Conservation (phyloP, 2,113 vertebrate species). For the Eolophus roseicapilla region DNA sequence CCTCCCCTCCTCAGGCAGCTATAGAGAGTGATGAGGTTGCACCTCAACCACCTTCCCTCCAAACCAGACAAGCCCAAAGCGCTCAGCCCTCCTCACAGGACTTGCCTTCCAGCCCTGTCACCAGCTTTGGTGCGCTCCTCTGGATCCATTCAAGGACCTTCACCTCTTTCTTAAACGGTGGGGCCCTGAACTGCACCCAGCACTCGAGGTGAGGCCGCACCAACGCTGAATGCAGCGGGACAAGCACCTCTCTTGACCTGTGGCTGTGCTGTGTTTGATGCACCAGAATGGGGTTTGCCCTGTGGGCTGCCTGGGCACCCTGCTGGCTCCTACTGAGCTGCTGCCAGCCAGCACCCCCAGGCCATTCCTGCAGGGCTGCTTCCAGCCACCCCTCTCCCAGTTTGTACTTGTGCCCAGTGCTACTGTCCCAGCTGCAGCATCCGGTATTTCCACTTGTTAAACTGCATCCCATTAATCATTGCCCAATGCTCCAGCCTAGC, state of each 20-base stretch:
- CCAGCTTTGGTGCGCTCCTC: not conserved
- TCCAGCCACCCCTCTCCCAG: not conserved
- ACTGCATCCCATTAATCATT: not conserved
- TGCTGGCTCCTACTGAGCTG: not conserved
- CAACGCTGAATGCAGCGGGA: rapidly evolving
- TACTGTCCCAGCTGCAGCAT: not conserved
- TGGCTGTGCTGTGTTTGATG: not conserved
- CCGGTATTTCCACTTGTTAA: not conserved
- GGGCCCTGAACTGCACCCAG: not conserved
- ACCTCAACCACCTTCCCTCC: not conserved
- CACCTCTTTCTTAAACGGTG: rapidly evolving
- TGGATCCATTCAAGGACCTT: not conserved
- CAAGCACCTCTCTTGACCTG: not conserved
- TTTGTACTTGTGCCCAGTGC: rapidly evolving
- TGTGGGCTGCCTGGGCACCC: not conserved
- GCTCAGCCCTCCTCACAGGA: not conserved
- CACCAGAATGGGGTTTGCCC: not conserved
- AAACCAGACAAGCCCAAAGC: not conserved
- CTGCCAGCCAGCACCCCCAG: not conserved
- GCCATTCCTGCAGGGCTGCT: not conserved
- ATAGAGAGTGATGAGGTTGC: too few species aligned
- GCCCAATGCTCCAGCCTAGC: not conserved
- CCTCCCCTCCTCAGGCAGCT: too few species aligned
- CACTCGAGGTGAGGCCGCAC: rapidly evolving
- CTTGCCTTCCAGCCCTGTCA: not conserved